Evolutionary conservation across 92 coral and sea anemone species (phyloP).

Genomic region (Siderastrea siderea): DNA sequence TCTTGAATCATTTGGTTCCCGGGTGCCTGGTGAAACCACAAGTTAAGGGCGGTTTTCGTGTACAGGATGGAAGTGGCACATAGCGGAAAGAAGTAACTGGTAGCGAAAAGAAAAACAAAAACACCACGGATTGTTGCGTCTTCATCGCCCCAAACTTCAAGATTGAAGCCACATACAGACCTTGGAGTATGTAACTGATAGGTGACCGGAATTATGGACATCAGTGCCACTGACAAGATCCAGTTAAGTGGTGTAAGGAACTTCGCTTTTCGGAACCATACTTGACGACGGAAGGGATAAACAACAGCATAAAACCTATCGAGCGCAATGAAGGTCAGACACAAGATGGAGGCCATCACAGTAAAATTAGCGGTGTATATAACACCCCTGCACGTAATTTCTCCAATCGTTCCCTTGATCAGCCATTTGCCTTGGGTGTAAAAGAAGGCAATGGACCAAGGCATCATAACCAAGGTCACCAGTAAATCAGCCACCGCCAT

Average conservation of each 20-base stretch:
- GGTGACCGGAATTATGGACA: conserved; percentile 4
- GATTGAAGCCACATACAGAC: too few relatives aligned
- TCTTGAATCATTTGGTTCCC: background rate
- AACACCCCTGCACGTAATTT: conserved; percentile 11
- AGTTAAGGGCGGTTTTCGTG: background rate
- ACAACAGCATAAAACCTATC: conserved; percentile 32
- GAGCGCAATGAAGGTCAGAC: conserved; percentile 29
- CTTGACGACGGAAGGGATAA: too few relatives aligned
- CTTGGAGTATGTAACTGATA: too few relatives aligned
- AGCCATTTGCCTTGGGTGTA: background rate
- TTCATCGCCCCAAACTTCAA: background rate
- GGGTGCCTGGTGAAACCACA: conserved; percentile 26
- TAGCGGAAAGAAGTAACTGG: conserved; percentile 13
- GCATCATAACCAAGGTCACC: too few relatives aligned
- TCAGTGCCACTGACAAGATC: background rate
- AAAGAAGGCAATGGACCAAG: too few relatives aligned
- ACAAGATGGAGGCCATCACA: conserved; percentile 7
- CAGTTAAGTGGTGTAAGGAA: conserved; percentile 14
- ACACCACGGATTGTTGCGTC: background rate
- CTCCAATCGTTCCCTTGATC: background rate
- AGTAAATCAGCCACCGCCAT: too few relatives aligned
- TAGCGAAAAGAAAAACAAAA: background rate
- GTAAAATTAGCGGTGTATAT: background rate
- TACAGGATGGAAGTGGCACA: conserved; percentile 3
- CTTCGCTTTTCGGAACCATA: conserved; percentile 29